Evolutionary conservation across 2,113 vertebrate species (phyloP).

Genomic region (Sminthopsis crassicaudata): DNA sequence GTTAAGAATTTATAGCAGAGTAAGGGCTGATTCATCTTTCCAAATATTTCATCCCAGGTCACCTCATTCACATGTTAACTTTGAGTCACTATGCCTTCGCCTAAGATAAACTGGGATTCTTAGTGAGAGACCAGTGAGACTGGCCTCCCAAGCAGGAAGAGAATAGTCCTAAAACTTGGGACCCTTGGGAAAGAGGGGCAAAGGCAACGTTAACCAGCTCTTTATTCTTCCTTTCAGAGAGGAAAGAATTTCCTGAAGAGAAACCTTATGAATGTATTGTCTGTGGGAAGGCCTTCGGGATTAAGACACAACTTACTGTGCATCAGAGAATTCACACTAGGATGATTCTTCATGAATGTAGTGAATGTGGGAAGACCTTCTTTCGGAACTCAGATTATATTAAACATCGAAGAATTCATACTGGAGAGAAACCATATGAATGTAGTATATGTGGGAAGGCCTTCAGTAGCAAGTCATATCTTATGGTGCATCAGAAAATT

Average conservation of each 20-base stretch:
- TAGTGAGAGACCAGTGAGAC: background rate
- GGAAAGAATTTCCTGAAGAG: constrained; percentile 48
- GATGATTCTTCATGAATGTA: constrained; percentile 67
- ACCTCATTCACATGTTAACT: background rate
- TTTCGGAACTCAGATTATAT: constrained; percentile 64
- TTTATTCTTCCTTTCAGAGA: background rate
- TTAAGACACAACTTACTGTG: constrained; percentile 65
- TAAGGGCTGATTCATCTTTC: background rate
- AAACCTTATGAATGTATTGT: constrained; percentile 70
- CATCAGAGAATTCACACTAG: constrained; percentile 71
- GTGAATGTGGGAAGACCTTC: constrained; percentile 74
- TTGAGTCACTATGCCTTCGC: background rate
- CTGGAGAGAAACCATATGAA: constrained; percentile 66
- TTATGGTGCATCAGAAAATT: constrained; percentile 74
- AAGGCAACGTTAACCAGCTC: background rate
- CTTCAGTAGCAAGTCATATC: constrained; percentile 67
- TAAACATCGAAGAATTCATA: constrained; percentile 72
- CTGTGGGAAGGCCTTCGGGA: constrained; percentile 70
- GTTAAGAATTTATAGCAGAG: background rate
- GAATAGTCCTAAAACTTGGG: background rate
- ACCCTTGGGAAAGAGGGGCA: background rate
- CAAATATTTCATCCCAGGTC: background rate
- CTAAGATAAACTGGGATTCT: background rate
- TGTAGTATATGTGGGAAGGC: constrained; percentile 61
- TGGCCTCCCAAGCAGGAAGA: background rate